These are phyloP conservation scores for Neoniphon sammara DNA, from an alignment of 2,797 vertebrate genomes.

Conservation along the genomic window DNA sequence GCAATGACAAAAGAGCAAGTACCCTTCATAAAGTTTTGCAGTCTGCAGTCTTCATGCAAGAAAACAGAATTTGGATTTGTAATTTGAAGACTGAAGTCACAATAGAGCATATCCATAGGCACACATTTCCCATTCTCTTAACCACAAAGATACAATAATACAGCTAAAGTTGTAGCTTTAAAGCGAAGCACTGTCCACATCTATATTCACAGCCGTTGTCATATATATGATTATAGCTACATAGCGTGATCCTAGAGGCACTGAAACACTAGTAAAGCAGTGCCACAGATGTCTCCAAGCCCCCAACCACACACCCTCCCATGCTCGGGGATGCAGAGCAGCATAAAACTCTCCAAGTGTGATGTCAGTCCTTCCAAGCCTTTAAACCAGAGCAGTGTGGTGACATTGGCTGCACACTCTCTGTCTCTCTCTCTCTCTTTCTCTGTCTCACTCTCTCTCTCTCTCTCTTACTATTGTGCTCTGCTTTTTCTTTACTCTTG, in stretches of 20 bases:
- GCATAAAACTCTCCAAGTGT: constrained; percentile 62
- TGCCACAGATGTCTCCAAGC: constrained; percentile 56
- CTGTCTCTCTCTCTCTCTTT: constrained; percentile 5
- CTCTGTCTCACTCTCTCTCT: constrained; percentile 9
- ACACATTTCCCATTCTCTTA: constrained; percentile 13
- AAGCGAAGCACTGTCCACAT: constrained; percentile 40
- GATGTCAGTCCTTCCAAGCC: constrained; percentile 74
- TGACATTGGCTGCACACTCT: constrained; percentile 48
- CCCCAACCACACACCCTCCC: constrained; percentile 48
- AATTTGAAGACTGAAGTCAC: constrained; percentile 18
- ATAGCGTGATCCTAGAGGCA: constrained; percentile 47
- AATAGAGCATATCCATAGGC: constrained; percentile 18
- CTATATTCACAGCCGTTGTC: constrained; percentile 17
- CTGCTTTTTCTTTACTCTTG: constrained; percentile 47
- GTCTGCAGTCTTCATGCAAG: background rate
- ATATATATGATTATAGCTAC: constrained; percentile 52
- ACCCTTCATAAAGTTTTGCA: constrained; percentile 13
- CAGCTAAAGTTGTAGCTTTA: constrained; percentile 36
- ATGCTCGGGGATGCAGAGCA: constrained; percentile 41
- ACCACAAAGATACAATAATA: constrained; percentile 31
- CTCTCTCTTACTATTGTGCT: constrained; percentile 29
- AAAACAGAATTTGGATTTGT: background rate
- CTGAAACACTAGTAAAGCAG: constrained; percentile 49
- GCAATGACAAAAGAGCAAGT: constrained; percentile 40
- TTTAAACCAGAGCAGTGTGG: constrained; percentile 58